These are phyloP conservation scores for Phylloscopus collybita DNA, from an alignment of 2,797 vertebrate species.

Conservation along the genomic window DNA sequence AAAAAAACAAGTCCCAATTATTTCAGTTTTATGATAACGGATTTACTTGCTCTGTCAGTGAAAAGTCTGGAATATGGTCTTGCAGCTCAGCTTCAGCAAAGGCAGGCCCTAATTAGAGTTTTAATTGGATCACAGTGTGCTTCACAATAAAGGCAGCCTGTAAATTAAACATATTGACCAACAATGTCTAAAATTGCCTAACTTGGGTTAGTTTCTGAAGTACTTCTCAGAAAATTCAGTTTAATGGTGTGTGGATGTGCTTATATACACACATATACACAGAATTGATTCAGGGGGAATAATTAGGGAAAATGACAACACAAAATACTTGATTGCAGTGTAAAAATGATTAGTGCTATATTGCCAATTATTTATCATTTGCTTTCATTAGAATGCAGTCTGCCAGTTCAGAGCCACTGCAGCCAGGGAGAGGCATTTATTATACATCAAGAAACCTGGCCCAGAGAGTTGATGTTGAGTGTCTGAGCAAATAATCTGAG, in stretches of 20 bases:
- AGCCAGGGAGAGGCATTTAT: background rate
- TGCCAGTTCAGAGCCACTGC: background rate
- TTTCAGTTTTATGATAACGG: background rate
- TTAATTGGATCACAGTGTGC: background rate
- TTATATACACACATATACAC: fast-evolving
- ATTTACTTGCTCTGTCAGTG: background rate
- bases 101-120: background rate
- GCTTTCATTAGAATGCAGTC: background rate
- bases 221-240: background rate
- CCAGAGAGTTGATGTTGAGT: background rate
- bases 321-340: background rate
- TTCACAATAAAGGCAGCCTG: background rate
- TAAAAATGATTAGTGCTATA: background rate
- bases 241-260: background rate
- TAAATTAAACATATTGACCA: background rate
- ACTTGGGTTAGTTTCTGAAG: background rate
- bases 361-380: background rate
- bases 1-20: background rate
- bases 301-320: background rate
- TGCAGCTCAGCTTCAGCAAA: background rate
- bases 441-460: background rate
- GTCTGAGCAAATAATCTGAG: background rate
- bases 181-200: background rate
- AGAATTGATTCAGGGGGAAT: background rate
- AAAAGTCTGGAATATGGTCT: background rate